These are phyloP conservation scores for Apamea crenata DNA, from an alignment of 2,888 invertebrate species.

Conservation along the genomic window DNA sequence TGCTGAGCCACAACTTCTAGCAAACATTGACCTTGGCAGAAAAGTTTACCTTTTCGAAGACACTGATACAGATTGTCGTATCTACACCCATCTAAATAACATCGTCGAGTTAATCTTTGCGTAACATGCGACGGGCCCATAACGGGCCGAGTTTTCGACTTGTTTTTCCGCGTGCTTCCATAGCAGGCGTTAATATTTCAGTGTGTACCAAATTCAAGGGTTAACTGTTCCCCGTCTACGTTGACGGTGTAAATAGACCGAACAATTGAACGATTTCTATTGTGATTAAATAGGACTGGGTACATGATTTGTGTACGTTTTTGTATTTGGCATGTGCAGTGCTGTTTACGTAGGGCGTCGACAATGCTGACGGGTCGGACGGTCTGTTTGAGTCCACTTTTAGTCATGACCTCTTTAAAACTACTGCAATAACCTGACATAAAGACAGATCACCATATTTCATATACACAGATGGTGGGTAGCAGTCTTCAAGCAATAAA, in stretches of 20 bases:
- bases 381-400: too few species aligned
- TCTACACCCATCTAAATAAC: conserved; percentile 59
- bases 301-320: conserved; percentile 53
- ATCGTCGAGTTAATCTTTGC: conserved; percentile 80
- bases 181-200: conserved; percentile 89
- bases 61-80: conserved; percentile 37
- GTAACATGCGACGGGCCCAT: conserved; percentile 86
- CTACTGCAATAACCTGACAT: background rate
- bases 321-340: conserved; percentile 13
- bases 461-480: background rate
- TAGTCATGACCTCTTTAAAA: background rate
- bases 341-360: background rate
- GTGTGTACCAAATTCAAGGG: conserved; percentile 88
- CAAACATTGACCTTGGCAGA: background rate
- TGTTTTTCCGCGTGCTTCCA: conserved; percentile 89
- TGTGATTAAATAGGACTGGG: conserved; percentile 67
- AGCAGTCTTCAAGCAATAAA: background rate
- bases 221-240: conserved; percentile 82
- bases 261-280: conserved; percentile 78
- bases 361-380: background rate
- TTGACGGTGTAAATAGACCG: conserved; percentile 76
- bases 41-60: background rate
- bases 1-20: background rate
- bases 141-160: conserved; percentile 88
- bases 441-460: background rate